These are phyloP conservation scores for Andrena cerasifolii DNA, from an alignment of 1,140 invertebrate genomes.

Conservation along the genomic window DNA sequence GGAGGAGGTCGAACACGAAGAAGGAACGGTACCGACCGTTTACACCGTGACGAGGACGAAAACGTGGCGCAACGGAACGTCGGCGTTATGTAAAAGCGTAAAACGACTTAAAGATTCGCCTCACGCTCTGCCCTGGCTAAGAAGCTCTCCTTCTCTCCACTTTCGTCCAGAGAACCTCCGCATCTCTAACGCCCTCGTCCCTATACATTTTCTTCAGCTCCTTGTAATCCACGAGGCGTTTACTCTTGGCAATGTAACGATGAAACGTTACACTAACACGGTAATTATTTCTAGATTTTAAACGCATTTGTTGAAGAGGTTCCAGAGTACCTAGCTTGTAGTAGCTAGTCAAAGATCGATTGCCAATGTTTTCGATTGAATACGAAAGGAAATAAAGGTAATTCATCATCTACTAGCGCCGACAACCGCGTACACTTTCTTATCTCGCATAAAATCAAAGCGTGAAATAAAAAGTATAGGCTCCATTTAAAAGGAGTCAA, in stretches of 20 bases:
- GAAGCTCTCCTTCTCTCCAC: conserved; percentile 25
- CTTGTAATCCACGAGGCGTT: too few relatives aligned
- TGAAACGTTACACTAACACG: background rate
- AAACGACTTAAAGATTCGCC: conserved; percentile 66
- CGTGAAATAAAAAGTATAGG: conserved; percentile 5
- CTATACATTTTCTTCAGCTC: background rate
- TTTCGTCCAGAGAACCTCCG: background rate
- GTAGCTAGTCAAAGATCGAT: background rate
- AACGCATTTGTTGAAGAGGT: background rate
- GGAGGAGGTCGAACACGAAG: conserved; percentile 50
- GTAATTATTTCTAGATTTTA: background rate
- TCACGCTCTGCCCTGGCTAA: conserved; percentile 46
- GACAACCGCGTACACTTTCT: background rate
- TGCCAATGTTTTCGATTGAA: background rate
- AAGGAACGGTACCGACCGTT: conserved; percentile 50
- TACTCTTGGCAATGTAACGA: background rate
- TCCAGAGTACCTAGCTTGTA: background rate
- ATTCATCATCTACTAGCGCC: conserved; percentile 8
- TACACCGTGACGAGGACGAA: conserved; percentile 64
- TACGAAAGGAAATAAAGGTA: background rate
- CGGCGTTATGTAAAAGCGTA: conserved; percentile 67
- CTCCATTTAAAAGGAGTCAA: conserved; percentile 29
- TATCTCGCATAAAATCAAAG: conserved; percentile 8
- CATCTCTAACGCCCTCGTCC: background rate
- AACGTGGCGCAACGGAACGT: conserved; percentile 62